phyloP scores from a whole-genome alignment of 2,113 vertebrate species.

The Tachycineta bicolor region DNA sequence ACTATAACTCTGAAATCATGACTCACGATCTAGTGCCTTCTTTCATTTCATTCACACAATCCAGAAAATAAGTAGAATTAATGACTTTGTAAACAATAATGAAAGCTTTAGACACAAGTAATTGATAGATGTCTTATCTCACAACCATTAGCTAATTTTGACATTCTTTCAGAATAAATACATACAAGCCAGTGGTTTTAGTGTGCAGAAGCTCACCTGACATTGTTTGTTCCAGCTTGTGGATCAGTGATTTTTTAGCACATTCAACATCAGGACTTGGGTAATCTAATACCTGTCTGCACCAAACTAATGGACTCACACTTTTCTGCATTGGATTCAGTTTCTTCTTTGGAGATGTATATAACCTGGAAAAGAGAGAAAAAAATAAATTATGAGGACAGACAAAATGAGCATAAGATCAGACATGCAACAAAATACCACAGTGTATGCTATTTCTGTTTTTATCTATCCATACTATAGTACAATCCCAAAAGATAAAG shows the following conservation, averaged over 20 bases:
- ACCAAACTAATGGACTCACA: slow-evolving; percentile 94
- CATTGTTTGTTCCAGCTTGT: slow-evolving; percentile 96
- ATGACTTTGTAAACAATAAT: neutral
- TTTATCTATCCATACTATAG: neutral
- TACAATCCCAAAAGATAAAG: neutral
- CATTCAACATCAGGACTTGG: slow-evolving; percentile 96
- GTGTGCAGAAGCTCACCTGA: slow-evolving; percentile 81
- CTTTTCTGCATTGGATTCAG: slow-evolving; percentile 87
- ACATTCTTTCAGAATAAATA: neutral
- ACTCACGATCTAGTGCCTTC: neutral
- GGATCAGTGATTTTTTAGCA: slow-evolving; percentile 95
- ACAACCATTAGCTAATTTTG: neutral
- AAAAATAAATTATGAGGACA: neutral
- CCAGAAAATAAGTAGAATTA: neutral
- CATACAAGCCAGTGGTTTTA: neutral
- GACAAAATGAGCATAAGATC: neutral
- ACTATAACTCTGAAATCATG: neutral
- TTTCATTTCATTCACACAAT: neutral
- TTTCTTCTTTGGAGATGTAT: slow-evolving; percentile 89
- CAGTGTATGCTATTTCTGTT: neutral
- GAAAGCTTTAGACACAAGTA: neutral
- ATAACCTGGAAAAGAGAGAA: slow-evolving; percentile 81
- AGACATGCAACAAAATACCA: neutral
- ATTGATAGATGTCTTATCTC: neutral
- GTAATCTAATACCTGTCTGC: slow-evolving; percentile 93